Evolutionary conservation across 1,140 invertebrate species (phyloP), one percentile per base, ranked within the genome.

Genomic region (Lepidurus packardi): DNA sequence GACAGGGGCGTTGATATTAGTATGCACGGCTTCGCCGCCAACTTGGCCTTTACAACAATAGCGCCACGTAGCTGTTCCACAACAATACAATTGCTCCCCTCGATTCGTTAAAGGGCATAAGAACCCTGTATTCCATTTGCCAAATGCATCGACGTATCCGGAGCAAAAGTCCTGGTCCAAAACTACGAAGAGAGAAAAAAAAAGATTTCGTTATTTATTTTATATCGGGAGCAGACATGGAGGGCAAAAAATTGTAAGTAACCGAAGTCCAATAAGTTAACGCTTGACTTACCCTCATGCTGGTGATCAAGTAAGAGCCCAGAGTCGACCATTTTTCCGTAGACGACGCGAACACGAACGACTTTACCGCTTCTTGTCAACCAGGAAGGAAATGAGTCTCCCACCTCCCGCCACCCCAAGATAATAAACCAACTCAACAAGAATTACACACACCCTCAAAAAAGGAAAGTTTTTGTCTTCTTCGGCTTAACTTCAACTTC

Each of bases 81-180:
- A 87, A 80, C 86, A 87, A 78, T 83, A 85, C 8, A 85, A 82
- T 13, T 83, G 82, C 34, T 85, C 81, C 13, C 81, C 82, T 16
- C 81, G 80, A 25, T 84, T 85, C 65, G 82, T 81, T 11, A 81
- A 82, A n/a, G 86, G 86, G 80, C 86, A 87, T 47, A 85, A 84
- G 79, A 87, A 87, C 0, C 86, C 86, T 41, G 83, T 87, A 80
- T 87, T 87, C 86, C 86, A 87, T 78, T 86, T 85, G 24, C 85
- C 85, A 77, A 84, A 83, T 41, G 80, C 80, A 78, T 87, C 86
- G 9, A 82, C 82, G 80, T 85, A 87, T 9, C 86, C 86, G 2
- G 86, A 84, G 79, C 86, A 87, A 80, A 83, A 86, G 42, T 87
- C 85, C 9, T 81, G 79, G 7, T 83, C 84, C 44, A 85, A 79